Percentiles rank a stretch among this genome's conserved stretches.
These are phyloP conservation scores for Elmis aenea DNA, from an alignment of 2,888 invertebrate species.

Conservation along the genomic window DNA sequence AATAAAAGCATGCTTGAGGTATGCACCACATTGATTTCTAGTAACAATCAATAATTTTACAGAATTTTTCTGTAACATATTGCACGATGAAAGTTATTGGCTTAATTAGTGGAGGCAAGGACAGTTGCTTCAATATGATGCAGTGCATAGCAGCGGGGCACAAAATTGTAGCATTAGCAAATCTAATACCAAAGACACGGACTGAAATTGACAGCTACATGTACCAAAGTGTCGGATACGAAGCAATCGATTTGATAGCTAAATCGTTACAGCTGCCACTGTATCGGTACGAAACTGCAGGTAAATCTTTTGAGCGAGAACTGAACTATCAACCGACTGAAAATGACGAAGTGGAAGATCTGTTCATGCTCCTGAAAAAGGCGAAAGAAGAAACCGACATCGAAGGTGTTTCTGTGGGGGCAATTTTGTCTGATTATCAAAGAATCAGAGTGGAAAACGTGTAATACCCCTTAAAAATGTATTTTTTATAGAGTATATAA, in stretches of 20 bases:
- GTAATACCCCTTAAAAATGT: slow-evolving; percentile 55
- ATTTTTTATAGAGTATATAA: background rate
- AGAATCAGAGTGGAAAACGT: slow-evolving; percentile 96
- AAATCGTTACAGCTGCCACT: slow-evolving; percentile 92
- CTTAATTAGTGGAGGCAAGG: slow-evolving; percentile 96
- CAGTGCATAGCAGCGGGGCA: slow-evolving; percentile 95
- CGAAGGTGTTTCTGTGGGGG: slow-evolving; percentile 95
- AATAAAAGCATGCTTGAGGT: no score
- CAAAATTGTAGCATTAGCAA: slow-evolving; percentile 91
- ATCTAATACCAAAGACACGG: slow-evolving; percentile 81
- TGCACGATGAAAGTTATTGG: slow-evolving; percentile 84
- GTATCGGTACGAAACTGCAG: slow-evolving; percentile 78
- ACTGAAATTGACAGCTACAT: slow-evolving; percentile 73
- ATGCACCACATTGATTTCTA: no score
- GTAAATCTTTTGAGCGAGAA: slow-evolving; percentile 74
- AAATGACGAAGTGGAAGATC: slow-evolving; percentile 96
- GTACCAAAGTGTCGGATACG: slow-evolving; percentile 99
- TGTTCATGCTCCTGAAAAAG: slow-evolving; percentile 74
- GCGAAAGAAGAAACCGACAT: slow-evolving; percentile 62
- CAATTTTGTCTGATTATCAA: slow-evolving; percentile 98
- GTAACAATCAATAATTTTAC: no score
- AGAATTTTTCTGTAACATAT: no score
- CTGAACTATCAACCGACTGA: slow-evolving; percentile 75
- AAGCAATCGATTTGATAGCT: slow-evolving; percentile 86
- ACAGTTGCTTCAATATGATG: slow-evolving; percentile 99